A percentile compares a stretch with the other conserved stretches of the same genome.
Conservation (phyloP, 35 echinoderm and acorn worm genomes). For the Heliocidaris tuberculata region DNA sequence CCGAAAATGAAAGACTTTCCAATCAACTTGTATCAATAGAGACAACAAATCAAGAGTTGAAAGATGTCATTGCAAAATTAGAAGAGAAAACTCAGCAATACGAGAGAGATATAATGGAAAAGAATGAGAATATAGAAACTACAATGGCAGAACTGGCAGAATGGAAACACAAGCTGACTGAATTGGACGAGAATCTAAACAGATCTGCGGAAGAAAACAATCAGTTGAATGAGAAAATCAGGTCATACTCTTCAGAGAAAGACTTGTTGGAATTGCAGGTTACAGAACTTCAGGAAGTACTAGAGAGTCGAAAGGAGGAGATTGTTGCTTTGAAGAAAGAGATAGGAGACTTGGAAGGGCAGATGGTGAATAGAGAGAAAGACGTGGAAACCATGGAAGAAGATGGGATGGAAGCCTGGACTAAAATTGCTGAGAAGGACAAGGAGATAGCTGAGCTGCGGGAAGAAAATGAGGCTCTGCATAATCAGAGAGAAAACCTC, state of each 20-base stretch:
- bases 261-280: slow-evolving; percentile 17
- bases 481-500: slow-evolving; percentile 26
- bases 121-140: neutral
- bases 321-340: slow-evolving; percentile 32
- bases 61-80: slow-evolving; percentile 18
- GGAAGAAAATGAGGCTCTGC: slow-evolving; percentile 49
- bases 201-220: neutral
- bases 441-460: slow-evolving; percentile 32
- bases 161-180: slow-evolving; percentile 44
- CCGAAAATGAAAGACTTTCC: neutral
- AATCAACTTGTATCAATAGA: neutral
- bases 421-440: slow-evolving; percentile 3
- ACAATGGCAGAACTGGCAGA: slow-evolving; percentile 22
- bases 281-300: slow-evolving; percentile 23
- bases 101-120: slow-evolving; percentile 22
- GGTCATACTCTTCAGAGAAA: slow-evolving; percentile 9
- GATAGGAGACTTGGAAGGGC: slow-evolving; percentile 29
- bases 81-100: neutral
- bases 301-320: slow-evolving; percentile 24
- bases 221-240: slow-evolving; percentile 32
- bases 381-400: neutral
- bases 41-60: slow-evolving; percentile 36
- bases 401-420: neutral
- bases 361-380: neutral
- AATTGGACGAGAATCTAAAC: slow-evolving; percentile 15